Percentiles rank a stretch among this genome's conserved stretches.
phyloP scores from a whole-genome alignment of 2,888 invertebrate species.

The Antitype chi region DNA sequence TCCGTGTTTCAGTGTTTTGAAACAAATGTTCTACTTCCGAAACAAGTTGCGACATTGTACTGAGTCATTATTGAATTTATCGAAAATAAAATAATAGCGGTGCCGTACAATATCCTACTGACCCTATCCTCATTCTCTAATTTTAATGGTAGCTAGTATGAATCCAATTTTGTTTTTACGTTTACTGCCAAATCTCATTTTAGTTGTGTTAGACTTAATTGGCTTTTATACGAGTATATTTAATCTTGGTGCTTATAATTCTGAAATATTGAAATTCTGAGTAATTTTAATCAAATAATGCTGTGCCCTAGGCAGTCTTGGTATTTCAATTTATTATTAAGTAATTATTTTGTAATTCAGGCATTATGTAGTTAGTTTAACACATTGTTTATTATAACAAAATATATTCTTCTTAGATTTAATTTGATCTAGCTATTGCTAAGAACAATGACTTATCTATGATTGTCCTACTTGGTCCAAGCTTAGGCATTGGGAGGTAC shows the following conservation, averaged over 20 bases:
- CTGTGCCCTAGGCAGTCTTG: not conserved
- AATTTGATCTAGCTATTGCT: not conserved
- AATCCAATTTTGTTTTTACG: conserved; percentile 15
- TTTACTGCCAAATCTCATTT: conserved; percentile 20
- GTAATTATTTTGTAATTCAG: not conserved
- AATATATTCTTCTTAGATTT: not conserved
- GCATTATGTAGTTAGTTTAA: not conserved
- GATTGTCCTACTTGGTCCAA: too few species aligned
- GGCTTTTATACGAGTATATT: conserved; percentile 9
- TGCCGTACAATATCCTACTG: not conserved
- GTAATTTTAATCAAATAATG: conserved; percentile 1
- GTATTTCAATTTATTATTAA: not conserved
- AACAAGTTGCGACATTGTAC: conserved; percentile 60
- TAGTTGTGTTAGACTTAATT: conserved; percentile 2
- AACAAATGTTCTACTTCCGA: conserved; percentile 60
- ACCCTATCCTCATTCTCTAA: conserved; percentile 24
- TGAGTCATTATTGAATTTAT: conserved; percentile 65
- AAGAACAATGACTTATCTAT: not conserved
- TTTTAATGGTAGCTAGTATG: conserved; percentile 5
- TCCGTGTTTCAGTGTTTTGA: conserved; percentile 35
- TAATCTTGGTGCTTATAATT: not conserved
- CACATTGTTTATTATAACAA: too few species aligned
- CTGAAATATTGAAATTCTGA: not conserved
- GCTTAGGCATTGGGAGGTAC: not conserved
- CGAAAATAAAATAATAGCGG: conserved; percentile 57